Conservation (phyloP, 2,888 invertebrate genomes). For the Odontocolon sp. region DNA sequence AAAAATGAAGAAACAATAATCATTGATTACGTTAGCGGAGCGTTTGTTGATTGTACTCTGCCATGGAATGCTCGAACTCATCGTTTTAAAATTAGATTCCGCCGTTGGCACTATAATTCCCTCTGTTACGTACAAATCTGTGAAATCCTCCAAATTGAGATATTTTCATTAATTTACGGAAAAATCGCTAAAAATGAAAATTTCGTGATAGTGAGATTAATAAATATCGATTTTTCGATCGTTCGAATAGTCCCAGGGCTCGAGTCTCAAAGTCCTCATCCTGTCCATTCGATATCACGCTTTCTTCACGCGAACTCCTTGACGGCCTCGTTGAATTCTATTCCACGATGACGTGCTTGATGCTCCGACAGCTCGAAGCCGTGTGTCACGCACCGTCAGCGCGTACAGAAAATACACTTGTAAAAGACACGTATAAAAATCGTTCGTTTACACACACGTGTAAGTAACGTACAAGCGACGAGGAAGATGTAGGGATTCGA, state of each 20-base stretch:
- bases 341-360: not conserved
- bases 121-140: no score
- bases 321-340: constrained; percentile 24
- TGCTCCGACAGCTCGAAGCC: constrained; percentile 13
- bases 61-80: constrained; percentile 19
- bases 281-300: constrained; percentile 56
- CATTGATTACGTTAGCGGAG: constrained; percentile 4
- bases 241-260: no score
- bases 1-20: constrained; percentile 8
- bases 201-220: no score
- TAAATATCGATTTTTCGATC: no score
- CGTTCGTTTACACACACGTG: not conserved
- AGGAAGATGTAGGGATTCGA: constrained; percentile 2
- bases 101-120: constrained; percentile 2
- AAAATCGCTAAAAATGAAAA: no score
- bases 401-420: not conserved
- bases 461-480: not conserved
- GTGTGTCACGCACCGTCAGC: constrained; percentile 39
- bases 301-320: constrained; percentile 60
- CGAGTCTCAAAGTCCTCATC: constrained; percentile 4
- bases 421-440: not conserved
- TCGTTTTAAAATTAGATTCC: constrained; percentile 28
- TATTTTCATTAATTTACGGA: no score
- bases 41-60: constrained; percentile 23
- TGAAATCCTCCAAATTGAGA: no score